Evolutionary conservation across 2,888 invertebrate species (phyloP).

Genomic region (Nebria brevicollis): DNA sequence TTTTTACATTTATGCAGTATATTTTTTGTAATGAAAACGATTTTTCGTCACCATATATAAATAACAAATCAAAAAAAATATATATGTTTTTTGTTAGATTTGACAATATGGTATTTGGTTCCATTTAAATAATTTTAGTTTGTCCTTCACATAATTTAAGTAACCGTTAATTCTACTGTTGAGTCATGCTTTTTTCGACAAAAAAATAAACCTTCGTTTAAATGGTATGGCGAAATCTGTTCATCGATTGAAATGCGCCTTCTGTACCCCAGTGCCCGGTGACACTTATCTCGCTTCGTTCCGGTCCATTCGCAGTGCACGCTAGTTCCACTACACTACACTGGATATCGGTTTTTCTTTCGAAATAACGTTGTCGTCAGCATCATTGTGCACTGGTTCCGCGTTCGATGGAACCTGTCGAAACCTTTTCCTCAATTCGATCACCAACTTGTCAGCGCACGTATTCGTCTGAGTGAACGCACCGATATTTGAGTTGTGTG

Average conservation of each 20-base stretch:
- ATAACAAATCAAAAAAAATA: background rate
- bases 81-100: background rate
- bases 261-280: conserved; percentile 7
- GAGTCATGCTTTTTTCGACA: no score
- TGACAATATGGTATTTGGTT: no score
- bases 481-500: conserved; percentile 17
- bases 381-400: background rate
- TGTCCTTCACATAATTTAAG: no score
- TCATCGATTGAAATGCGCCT: conserved; percentile 19
- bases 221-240: conserved; percentile 27
- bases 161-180: no score
- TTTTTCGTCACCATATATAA: no score
- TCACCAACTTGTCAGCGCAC: background rate
- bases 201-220: background rate
- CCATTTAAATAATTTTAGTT: no score
- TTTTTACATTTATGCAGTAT: conserved; percentile 27
- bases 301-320: conserved; percentile 35
- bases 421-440: background rate
- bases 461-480: background rate
- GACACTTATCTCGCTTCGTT: conserved; percentile 33
- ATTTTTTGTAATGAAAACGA: no score
- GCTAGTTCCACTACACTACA: background rate
- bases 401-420: background rate
- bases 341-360: background rate
- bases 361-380: background rate